Percentiles rank a stretch among this genome's conserved stretches.
These are phyloP conservation scores for Sapayoa aenigma DNA, from an alignment of 2,113 vertebrate genomes.

Conservation along the genomic window DNA sequence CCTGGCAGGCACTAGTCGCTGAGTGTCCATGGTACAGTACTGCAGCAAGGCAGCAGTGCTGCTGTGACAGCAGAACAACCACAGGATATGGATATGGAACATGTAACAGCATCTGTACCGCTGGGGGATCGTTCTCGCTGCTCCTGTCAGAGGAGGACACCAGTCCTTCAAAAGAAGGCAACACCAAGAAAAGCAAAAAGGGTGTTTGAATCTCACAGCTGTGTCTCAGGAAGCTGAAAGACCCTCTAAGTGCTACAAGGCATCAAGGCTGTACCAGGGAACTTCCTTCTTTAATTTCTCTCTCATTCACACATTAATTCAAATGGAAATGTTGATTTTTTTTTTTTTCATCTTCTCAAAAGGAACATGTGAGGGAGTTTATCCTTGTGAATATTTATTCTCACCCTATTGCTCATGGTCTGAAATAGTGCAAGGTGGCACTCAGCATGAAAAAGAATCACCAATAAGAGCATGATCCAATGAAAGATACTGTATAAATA, in stretches of 20 bases:
- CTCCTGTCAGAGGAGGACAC: not conserved
- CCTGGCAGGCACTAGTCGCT: not conserved
- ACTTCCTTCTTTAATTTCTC: not conserved
- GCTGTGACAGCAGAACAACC: not conserved
- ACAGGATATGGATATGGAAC: accelerated
- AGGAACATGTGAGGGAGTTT: not conserved
- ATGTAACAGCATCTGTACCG: not conserved
- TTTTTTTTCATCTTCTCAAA: not conserved
- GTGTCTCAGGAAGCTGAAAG: not conserved
- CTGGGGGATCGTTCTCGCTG: accelerated
- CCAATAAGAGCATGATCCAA: not conserved
- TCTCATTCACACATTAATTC: not conserved
- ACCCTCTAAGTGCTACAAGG: not conserved
- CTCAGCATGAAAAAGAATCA: not conserved
- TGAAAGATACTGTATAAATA: not conserved
- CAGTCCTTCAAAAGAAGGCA: not conserved
- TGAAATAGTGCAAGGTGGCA: not conserved
- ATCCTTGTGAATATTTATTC: not conserved
- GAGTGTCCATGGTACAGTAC: not conserved
- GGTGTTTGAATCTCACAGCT: not conserved
- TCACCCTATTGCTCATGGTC: not conserved
- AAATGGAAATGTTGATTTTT: not conserved
- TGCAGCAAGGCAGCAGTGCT: not conserved
- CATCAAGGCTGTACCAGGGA: not conserved
- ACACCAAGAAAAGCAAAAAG: not conserved